phyloP scores from a whole-genome alignment of 1,140 invertebrate species.

The Rhizoglyphus robini region DNA sequence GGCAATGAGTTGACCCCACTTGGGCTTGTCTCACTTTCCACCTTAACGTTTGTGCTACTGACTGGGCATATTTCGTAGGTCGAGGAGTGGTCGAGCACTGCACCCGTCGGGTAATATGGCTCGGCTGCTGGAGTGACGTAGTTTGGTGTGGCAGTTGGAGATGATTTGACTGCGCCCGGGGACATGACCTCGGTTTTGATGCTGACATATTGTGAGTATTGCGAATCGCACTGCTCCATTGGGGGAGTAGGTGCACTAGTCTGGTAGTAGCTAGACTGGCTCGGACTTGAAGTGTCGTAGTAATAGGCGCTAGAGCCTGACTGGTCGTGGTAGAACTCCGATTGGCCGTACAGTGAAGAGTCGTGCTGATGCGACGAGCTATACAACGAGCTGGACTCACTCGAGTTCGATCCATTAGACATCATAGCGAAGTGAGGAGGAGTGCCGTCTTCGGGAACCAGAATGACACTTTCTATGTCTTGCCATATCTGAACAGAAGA shows the following conservation, averaged over 20 bases:
- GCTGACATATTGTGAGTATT: constrained; percentile 2
- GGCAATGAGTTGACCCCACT: no score
- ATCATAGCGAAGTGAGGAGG: neutral
- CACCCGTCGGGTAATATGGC: neutral
- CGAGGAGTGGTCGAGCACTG: no score
- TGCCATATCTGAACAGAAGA: constrained; percentile 27
- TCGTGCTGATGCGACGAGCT: constrained; percentile 15
- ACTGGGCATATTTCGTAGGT: no score
- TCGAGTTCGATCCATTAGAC: neutral
- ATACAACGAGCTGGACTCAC: neutral
- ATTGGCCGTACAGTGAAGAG: constrained; percentile 14
- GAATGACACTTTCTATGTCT: constrained; percentile 28
- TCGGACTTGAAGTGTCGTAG: constrained; percentile 4
- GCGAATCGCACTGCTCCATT: constrained; percentile 1
- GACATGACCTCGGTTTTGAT: neutral
- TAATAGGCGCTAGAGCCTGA: neutral
- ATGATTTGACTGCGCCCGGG: constrained; percentile 9
- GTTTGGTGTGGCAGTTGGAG: constrained; percentile 1
- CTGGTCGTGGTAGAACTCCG: constrained; percentile 2
- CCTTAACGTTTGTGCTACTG: no score
- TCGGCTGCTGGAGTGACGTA: neutral
- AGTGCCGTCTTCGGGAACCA: constrained; percentile 2
- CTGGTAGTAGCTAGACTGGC: constrained; percentile 19
- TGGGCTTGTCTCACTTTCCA: no score
- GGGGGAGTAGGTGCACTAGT: neutral